Evolutionary conservation across 2,888 invertebrate species (phyloP), one percentile per base, ranked within the genome.

Genomic region (Nysson spinosus): DNA sequence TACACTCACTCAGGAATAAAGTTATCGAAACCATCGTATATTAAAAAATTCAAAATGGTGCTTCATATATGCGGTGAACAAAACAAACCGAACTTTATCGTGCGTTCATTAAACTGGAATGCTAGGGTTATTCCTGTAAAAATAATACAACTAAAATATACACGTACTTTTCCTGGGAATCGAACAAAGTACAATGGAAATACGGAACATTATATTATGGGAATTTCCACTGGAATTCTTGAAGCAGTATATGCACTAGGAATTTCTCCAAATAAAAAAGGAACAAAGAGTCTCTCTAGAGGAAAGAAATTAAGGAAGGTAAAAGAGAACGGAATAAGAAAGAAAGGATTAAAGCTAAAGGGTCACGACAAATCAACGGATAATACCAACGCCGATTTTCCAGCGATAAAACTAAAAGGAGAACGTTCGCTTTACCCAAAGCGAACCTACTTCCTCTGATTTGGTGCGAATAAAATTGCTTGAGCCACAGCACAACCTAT

Each of bases 81-180:
- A n/a, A n/a, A n/a, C n/a, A n/a, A n/a, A n/a, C n/a, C n/a, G n/a
- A n/a, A n/a, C n/a, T n/a, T n/a, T n/a, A n/a, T n/a, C n/a, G n/a
- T n/a, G n/a, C n/a, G n/a, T n/a, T n/a, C n/a, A n/a, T n/a, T n/a
- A n/a, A n/a, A n/a, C n/a, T n/a, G n/a, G n/a, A n/a, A n/a, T n/a
- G n/a, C n/a, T n/a, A n/a, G n/a, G n/a, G n/a, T n/a, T n/a, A n/a
- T n/a, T n/a, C n/a, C n/a, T 9, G 24, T 24, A 24, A 7, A 24
- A 24, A 24, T 24, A 9, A 24, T 24, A 24, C 24, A 24, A 7
- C 9, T 9, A 9, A 9, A 24, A 7, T 9, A 2, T 43, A 16
- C 7, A 26, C 39, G 26, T 24, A 22, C 39, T 43, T 62, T 62
- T 62, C 42, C 44, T 44, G 40, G 26, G 44, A 63, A 60, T 63